Conservation (phyloP, 2,797 vertebrate genomes). For the Heterohyrax brucei region DNA sequence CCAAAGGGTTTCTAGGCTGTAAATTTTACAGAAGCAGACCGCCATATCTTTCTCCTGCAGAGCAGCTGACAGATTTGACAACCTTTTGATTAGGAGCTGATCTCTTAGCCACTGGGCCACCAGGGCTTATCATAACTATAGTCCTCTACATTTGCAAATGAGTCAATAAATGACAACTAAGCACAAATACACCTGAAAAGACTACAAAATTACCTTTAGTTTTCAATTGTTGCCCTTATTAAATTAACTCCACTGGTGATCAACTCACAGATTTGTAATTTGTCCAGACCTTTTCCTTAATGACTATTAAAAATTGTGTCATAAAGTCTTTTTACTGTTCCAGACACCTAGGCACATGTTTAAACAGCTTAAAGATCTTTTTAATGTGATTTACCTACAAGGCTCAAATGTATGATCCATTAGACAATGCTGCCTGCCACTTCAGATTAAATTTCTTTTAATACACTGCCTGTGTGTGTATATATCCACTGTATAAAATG, state of each 20-base stretch:
- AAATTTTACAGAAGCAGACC: too few species aligned
- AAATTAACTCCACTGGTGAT: not conserved
- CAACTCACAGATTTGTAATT: slow-evolving; percentile 36
- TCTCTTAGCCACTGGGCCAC: too few species aligned
- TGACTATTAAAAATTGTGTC: slow-evolving; percentile 35
- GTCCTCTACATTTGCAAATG: slow-evolving; percentile 53
- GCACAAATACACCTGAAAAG: slow-evolving; percentile 59
- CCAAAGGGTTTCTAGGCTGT: too few species aligned
- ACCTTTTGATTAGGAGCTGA: too few species aligned
- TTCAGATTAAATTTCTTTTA: slow-evolving; percentile 61
- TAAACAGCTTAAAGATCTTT: slow-evolving; percentile 62
- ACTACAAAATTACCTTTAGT: slow-evolving; percentile 29
- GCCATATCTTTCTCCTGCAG: too few species aligned
- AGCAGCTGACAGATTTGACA: too few species aligned
- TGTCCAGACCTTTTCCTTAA: slow-evolving; percentile 48
- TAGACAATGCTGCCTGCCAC: slow-evolving; percentile 53
- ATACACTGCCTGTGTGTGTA: not conserved
- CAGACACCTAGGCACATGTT: slow-evolving; percentile 11
- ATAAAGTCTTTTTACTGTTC: slow-evolving; percentile 54
- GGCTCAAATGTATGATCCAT: slow-evolving; percentile 75
- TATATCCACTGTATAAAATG: too few species aligned
- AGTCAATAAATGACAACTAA: slow-evolving; percentile 55
- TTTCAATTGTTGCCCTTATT: slow-evolving; percentile 50
- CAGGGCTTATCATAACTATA: not conserved
- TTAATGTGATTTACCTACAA: slow-evolving; percentile 55